Evolutionary conservation across 2,113 vertebrate species (phyloP).

Genomic region (Tonatia bakeri): DNA sequence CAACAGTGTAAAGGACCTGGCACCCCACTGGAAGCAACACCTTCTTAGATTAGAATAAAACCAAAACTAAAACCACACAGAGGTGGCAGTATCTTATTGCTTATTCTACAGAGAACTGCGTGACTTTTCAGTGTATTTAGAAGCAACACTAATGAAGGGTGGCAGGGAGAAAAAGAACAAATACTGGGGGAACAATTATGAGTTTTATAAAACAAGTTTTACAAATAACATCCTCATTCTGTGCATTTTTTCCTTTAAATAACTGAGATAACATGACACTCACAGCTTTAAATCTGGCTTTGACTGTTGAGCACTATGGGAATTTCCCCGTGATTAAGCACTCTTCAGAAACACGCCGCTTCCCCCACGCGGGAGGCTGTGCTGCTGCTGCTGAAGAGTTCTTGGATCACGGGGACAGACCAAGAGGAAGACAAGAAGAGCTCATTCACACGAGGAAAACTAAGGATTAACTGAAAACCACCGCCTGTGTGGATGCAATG

Average conservation of each 20-base stretch:
- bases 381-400: neutral
- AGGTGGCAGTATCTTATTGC: neutral
- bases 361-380: too few relatives aligned
- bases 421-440: neutral
- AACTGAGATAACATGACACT: neutral
- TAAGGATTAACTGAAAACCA: neutral
- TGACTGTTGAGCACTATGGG: neutral
- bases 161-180: neutral
- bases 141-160: neutral
- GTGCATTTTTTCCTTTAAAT: neutral
- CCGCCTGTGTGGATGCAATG: rapidly evolving
- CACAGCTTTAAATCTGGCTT: neutral
- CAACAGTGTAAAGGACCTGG: neutral
- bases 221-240: neutral
- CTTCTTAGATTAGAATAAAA: neutral
- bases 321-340: neutral
- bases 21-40: neutral
- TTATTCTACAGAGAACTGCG: neutral
- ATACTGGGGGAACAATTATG: neutral
- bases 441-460: neutral
- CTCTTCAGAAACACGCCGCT: neutral
- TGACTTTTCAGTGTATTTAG: neutral
- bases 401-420: neutral
- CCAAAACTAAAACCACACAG: neutral
- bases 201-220: neutral